Evolutionary conservation across 2,888 invertebrate genomes (phyloP), one percentile per base, ranked within the genome.

Genomic region (Apodemia zela): DNA sequence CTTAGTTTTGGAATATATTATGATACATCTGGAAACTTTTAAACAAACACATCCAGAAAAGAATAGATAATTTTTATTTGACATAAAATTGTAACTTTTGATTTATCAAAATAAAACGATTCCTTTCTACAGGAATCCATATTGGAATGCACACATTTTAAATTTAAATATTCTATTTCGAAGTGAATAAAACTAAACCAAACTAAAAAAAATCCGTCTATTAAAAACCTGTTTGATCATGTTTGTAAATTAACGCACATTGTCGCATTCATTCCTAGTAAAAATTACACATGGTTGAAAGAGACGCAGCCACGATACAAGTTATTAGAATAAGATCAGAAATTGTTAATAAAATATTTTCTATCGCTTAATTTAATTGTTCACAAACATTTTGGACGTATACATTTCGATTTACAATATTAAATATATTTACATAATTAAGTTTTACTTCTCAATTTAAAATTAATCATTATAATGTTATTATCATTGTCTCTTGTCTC

Each of bases 341-440:
- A 15, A 42, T n/a, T 15, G 6, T 15, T 33, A 33, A 33, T 33
- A 33, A 10, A 33, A n/a, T 42, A 15, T 42, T 42, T 42, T 21
- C 62, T 35, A 38, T 18, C 33, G 15, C 61, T 62, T 62, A 62
- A 62, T 57, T 54, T 62, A 51, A 38, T 25, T 61, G 54, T 62
- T 62, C 61, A 54, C 38, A 54, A 42, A 42, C 42, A 15, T 15
- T 15, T 42, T 42, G 42, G 42, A 42, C 42, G 42, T 42, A 42
- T 42, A 54, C 21, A 21, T 29, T 61, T 35, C 15, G 35, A 45
- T 45, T 25, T 60, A 45, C 21, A 45, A 8, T 21, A n/a, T 17
- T 45, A 45, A 60, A 60, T 25, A 15, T 42, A 42, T 42, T 42
- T 42, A 42, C 42, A 42, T 42, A 42, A 38, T 13, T 13, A 35